A percentile compares a stretch with the other conserved stretches of the same genome.
Conservation (phyloP, 2,113 vertebrate species). For the Oryzias curvinotus region DNA sequence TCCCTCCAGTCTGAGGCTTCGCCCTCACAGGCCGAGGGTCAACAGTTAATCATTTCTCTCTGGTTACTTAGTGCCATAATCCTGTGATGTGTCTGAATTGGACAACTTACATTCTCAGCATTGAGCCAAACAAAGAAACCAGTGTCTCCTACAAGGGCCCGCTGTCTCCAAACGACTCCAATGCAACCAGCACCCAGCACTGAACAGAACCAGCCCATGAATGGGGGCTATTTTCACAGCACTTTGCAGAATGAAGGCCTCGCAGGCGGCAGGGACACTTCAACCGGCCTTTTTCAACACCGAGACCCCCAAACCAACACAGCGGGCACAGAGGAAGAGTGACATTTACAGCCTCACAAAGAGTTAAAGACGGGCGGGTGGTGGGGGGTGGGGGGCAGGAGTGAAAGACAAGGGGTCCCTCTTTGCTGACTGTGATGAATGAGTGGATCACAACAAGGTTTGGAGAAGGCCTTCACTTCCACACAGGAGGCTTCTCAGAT, state of each 20-base stretch:
- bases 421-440: slow-evolving; percentile 68
- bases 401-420: slow-evolving; percentile 65
- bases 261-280: slow-evolving; percentile 67
- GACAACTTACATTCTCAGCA: slow-evolving; percentile 70
- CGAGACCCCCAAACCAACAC: slow-evolving; percentile 34
- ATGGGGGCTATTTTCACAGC: slow-evolving; percentile 70
- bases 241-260: slow-evolving; percentile 65
- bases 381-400: slow-evolving; percentile 10
- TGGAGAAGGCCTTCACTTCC: slow-evolving; percentile 49
- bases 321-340: slow-evolving; percentile 42
- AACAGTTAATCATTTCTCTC: slow-evolving; percentile 58
- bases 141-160: slow-evolving; percentile 71
- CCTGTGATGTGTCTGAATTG: slow-evolving; percentile 67
- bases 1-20: slow-evolving; percentile 20
- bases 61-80: slow-evolving; percentile 59
- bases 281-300: slow-evolving; percentile 65
- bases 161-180: slow-evolving; percentile 59
- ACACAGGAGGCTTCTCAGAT: slow-evolving; percentile 61
- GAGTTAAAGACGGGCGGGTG: slow-evolving; percentile 57
- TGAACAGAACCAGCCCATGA: slow-evolving; percentile 64
- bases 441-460: slow-evolving; percentile 71
- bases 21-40: slow-evolving; percentile 34
- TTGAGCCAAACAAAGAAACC: slow-evolving; percentile 61
- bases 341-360: slow-evolving; percentile 60
- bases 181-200: slow-evolving; percentile 59